Base-by-base conservation (phyloP, 2,888 invertebrate species). In the Mythimna loreyi region DNA sequence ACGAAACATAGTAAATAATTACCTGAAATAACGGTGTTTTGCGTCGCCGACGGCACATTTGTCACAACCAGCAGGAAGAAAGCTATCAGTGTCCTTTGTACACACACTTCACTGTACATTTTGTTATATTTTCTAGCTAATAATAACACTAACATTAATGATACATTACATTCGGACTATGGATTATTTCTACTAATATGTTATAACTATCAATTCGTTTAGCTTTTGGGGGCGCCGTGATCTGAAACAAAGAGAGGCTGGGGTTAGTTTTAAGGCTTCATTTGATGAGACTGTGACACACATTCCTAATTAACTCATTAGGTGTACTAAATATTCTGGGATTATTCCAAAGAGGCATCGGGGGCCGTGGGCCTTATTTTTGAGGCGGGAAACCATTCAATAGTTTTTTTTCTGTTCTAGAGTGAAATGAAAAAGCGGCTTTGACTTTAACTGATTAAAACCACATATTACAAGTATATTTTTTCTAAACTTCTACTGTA, bases 31-130 rank as follows among this genome's bases (percentile, higher is more conserved):
- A 93, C 82, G 40, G 91, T 91, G 79, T 93, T 93, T 80, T 92
- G 92, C 36, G 94, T 93, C 7, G 94, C 94, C 65, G 93, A 91
- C 47, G 94, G 93, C n/a, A 92, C 90, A 49, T 90, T 91, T 21
- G 91, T 91, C 70, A 93, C 87, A 60, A 89, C 90, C 59, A 94
- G 86, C 77, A 94, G 78, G 55, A 93, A 78, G 81, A 93, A 93
- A 66, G 90, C 89, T 78, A 91, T 83, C 75, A 93, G 78, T 81
- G 92, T 92, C 86, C 88, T 91, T 78, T 88, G 86, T 71, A 88
- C 80, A 85, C 89, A 90, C 88, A 87, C 87, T 85, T 88, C 89
- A 87, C 89, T 88, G 89, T 86, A 89, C 95, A 95, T 95, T 91
- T 89, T 91, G 92, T 90, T 84, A 86, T 87, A 87, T 89, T 89